Base-by-base conservation (phyloP, 2,888 invertebrate species). In the Lysandra coridon region DNA sequence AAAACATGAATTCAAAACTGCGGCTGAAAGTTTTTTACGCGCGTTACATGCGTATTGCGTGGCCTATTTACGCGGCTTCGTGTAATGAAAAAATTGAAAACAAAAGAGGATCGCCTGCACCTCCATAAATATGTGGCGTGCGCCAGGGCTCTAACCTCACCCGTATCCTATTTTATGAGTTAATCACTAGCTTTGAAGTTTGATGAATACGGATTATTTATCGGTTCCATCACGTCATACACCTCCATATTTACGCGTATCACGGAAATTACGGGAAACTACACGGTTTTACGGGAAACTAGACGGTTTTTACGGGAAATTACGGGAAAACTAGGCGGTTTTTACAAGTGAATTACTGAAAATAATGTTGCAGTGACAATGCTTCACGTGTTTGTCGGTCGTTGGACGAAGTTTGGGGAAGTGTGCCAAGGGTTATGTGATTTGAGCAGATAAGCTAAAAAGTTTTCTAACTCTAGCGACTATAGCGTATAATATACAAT, bases 161-260 rank as follows among this genome's bases (percentile, higher is more conserved):
- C 82, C 84, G 84, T 86, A 86, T 85, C 85, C 84, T 85, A 87
- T 87, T 91, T 92, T 92, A 93, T 91, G 90, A 90, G 91, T 92
- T 93, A 93, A 94, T 94, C 92, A 89, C 86, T 84, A 84, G 85
- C 87, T 91, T 91, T 90, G 90, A 92, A 92, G 88, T 93, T 93
- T 93, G 93, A 93, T 90, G 90, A 88, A 93, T 89, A 85, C 86
- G 84, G 83, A 84, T 83, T 86, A 90, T 91, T 92, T 92, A 93
- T 93, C 84, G 89, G 84, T 86, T 88, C 80, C 85, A 86, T 88
- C 93, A 93, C 93, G 93, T 84, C 83, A 87, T 37, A 69, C 69
- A 37, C 69, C 69, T 83, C 80, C 79, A 82, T 75, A 79, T 73
- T 64, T 49, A 80, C 81, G 81, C 81, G 82, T 82, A 82, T 81